Percentiles rank a stretch among this genome's conserved stretches.
These are phyloP conservation scores for Sebastes goodei DNA, from an alignment of 2,797 vertebrate genomes.

Conservation along the genomic window DNA sequence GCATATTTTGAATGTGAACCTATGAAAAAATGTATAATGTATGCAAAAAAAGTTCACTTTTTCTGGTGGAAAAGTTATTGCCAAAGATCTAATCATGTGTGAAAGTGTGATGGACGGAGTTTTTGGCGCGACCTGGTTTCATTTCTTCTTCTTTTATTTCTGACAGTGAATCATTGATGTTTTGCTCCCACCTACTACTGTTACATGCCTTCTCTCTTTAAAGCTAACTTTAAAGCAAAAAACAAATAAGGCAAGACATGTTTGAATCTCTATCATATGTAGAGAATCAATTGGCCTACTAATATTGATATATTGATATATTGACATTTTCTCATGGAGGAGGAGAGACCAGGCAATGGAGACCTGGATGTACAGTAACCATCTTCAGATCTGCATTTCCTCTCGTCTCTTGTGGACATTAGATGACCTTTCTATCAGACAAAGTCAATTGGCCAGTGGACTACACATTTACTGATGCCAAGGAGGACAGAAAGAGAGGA, in stretches of 20 bases:
- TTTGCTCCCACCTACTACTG: neutral
- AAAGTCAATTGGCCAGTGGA: neutral
- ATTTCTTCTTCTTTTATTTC: neutral
- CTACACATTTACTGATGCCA: neutral
- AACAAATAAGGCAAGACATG: neutral
- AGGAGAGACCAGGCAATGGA: neutral
- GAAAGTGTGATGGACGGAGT: neutral
- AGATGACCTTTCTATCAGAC: neutral
- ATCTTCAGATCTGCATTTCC: neutral
- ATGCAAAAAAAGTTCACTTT: neutral
- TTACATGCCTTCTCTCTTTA: neutral
- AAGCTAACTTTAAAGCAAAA: neutral
- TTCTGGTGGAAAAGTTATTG: neutral
- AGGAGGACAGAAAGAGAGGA: neutral
- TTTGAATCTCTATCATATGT: neutral
- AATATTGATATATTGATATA: neutral
- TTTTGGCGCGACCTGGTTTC: neutral
- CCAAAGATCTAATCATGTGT: neutral
- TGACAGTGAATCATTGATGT: constrained; percentile 11
- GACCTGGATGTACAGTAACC: neutral
- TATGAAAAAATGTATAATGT: neutral
- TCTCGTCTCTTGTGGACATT: neutral
- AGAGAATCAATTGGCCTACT: neutral
- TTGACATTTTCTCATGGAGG: neutral
- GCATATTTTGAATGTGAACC: neutral